Base-by-base conservation (phyloP, 2,797 vertebrate genomes). In the Lophotriccus pileatus region DNA sequence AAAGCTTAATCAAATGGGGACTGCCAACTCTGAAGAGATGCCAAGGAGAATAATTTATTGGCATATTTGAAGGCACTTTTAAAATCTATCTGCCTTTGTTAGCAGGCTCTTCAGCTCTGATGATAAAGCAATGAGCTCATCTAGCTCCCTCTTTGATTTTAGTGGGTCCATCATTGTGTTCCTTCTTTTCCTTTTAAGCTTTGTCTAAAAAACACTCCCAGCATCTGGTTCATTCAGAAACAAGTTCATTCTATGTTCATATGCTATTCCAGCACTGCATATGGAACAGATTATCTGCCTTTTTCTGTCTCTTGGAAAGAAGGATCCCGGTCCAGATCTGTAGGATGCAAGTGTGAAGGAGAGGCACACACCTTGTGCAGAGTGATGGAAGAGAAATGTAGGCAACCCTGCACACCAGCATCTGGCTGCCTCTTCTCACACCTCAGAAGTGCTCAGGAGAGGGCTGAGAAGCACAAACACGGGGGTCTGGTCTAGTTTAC, bases 51-150 rank as follows among this genome's bases (percentile, higher is more conserved):
- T 87, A 79, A 95, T 84, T 90, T 90, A 88, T 43, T 53, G 41
- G 87, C 77, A 68, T 84, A 92, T 93, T 64, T 84, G 87, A 94
- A 94, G 80, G 56, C 59, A 90, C 53, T 95, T 95, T 90, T 94
- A 94, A 90, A 91, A 97, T 88, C 66, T 87, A 89, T 84, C 83
- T 94, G 85, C 79, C 56, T 94, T 90, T 90, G 85, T 80, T 82
- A 96, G 58, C 30, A 78, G 44, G 74, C 83, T 94, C 36, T 64
- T 91, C 68, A 76, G 64, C 63, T 84, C 85, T 58, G 34, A 87
- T 68, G 68, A 83, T 52, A 93, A 90, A 90, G 66, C 47, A 63
- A 23, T 52, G 83, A 94, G 77, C 64, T 95, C 87, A 95, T 52
- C 76, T 58, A 84, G 44, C 15, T 92, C 63, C 36, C 25, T n/a